Evolutionary conservation across 2,113 vertebrate genomes (phyloP), one percentile per base, ranked within the genome.

Genomic region (Pterocles gutturalis): DNA sequence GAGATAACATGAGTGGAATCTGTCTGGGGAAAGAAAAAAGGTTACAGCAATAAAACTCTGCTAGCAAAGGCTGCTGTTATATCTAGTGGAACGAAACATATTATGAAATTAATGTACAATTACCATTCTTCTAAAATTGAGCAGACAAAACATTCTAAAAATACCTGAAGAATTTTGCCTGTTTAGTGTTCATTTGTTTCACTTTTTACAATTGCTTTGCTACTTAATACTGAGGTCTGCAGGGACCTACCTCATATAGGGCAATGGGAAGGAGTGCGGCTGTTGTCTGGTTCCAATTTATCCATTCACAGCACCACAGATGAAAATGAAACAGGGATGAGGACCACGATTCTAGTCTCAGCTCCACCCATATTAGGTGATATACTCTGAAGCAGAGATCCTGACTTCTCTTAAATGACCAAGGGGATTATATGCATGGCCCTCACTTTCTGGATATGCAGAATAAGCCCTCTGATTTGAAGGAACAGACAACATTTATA

Each of bases 1-100:
- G 48, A 87, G 89, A 62, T 67, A 92, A 75, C n/a, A 75, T 64
- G 26, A 79, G 6, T 10, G 1, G 34, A 79, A 82, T 66, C 21
- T 90, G 22, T 70, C 64, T 55, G 29, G 33, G 41, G 43, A 83
- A 90, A 38, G 60, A 70, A 92, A 87, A 94, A 90, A 64, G 5
- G 38, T 95, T 96, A 76, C 60, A 89, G n/a, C 60, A 81, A 67
- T 91, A 89, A 92, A 95, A 90, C 48, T 75, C 55, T 64, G 34
- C 46, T 67, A 87, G 38, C 26, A 76, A 90, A 82, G 53, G 29
- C 87, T 89, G 45, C 28, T 90, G 43, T 64, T 69, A 71, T 10
- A 34, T 81, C 43, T 93, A 62, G 48, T 82, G 80, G 83, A 96
- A 93, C 38, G 75, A 91, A 92, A 95, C 31, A 61, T 55, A 41